Evolutionary conservation across 37 sponge, comb jelly and placozoan species (phyloP).

Genomic region (Lycopodina hypogea): DNA sequence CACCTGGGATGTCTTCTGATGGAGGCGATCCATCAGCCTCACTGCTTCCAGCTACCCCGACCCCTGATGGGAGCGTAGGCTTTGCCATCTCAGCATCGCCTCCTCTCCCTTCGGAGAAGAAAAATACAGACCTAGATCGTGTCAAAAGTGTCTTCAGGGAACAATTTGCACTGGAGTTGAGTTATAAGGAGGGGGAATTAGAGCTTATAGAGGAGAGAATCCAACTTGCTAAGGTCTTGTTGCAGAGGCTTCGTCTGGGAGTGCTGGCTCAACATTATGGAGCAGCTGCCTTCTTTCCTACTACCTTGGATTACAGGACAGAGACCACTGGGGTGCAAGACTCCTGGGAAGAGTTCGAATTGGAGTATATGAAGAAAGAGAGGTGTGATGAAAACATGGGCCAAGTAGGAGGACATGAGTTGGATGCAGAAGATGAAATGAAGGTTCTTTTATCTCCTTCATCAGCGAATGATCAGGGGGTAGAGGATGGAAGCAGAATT

Average conservation of each 20-base stretch:
- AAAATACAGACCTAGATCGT: neutral
- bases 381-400: neutral
- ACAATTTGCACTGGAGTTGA: constrained; percentile 41
- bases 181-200: constrained; percentile 50
- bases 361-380: constrained; percentile 6
- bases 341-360: constrained; percentile 35
- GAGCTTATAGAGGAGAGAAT: constrained; percentile 46
- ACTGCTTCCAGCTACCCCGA: neutral
- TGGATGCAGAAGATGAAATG: neutral
- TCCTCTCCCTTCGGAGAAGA: neutral
- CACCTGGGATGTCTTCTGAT: neutral
- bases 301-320: constrained; percentile 32
- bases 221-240: constrained; percentile 45
- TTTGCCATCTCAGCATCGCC: neutral
- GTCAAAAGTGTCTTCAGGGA: constrained; percentile 23
- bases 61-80: too few species aligned
- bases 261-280: constrained; percentile 53
- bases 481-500: neutral
- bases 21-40: neutral
- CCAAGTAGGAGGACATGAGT: neutral
- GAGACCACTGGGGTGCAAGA: constrained; percentile 46
- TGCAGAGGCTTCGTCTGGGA: constrained; percentile 52
- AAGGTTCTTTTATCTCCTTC: neutral
- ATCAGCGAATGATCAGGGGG: neutral
- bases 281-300: constrained; percentile 29